These are phyloP conservation scores for Cherax quadricarinatus DNA, from an alignment of 1,140 invertebrate species.

Conservation along the genomic window DNA sequence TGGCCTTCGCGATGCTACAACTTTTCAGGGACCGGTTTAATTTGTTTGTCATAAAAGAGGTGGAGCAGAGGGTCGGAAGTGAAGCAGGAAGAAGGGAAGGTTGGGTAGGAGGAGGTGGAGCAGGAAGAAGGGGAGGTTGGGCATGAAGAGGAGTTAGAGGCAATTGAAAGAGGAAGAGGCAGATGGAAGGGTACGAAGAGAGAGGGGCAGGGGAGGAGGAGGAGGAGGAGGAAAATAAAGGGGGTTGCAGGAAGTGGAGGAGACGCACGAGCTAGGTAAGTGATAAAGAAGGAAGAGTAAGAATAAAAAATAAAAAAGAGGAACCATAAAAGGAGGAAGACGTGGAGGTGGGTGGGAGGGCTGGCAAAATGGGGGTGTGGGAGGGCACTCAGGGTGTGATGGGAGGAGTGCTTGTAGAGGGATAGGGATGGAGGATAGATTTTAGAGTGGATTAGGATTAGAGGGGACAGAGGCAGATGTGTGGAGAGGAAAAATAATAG, in stretches of 20 bases:
- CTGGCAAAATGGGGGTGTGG: too few relatives aligned
- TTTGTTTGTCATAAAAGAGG: slow-evolving; percentile 12
- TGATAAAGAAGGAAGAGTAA: not conserved
- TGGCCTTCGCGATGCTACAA: not conserved
- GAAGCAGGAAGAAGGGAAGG: not conserved
- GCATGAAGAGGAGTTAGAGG: not conserved
- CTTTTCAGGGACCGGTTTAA: not conserved
- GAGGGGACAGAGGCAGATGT: too few relatives aligned
- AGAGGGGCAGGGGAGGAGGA: not conserved
- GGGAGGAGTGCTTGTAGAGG: too few relatives aligned
- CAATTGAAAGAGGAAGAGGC: not conserved
- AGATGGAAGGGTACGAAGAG: not conserved
- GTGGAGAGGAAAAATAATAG: too few relatives aligned
- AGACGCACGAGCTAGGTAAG: not conserved
- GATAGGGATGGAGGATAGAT: too few relatives aligned
- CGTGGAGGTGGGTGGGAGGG: not conserved
- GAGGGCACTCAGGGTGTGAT: too few relatives aligned
- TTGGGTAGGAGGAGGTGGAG: not conserved
- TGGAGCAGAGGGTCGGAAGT: not conserved
- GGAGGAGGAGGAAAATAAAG: not conserved
- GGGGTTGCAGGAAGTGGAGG: not conserved
- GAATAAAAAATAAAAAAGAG: too few relatives aligned
- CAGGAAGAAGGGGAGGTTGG: not conserved
- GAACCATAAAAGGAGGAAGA: not conserved
- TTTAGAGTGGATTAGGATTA: too few relatives aligned